Evolutionary conservation across 2,113 vertebrate genomes (phyloP).

Genomic region (Meleagris gallopavo): DNA sequence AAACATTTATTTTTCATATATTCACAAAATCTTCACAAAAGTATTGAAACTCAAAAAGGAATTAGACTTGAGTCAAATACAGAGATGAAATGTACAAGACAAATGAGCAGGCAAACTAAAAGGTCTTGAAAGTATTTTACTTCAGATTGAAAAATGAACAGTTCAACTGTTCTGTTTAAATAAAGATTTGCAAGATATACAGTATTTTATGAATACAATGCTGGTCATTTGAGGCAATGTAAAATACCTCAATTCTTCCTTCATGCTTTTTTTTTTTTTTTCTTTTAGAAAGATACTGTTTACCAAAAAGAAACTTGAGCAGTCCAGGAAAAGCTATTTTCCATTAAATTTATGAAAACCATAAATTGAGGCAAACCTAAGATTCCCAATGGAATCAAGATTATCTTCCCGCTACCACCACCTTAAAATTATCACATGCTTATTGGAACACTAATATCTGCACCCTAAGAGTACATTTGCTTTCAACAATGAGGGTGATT

Average conservation of each 20-base stretch:
- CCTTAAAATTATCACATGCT: slow-evolving; percentile 83
- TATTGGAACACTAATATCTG: slow-evolving; percentile 80
- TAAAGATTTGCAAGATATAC: slow-evolving; percentile 82
- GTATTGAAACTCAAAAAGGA: slow-evolving; percentile 75
- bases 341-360: slow-evolving; percentile 87
- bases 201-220: slow-evolving; percentile 85
- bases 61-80: slow-evolving; percentile 76
- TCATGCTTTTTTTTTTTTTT: slow-evolving; percentile 77
- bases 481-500: slow-evolving; percentile 82
- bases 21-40: slow-evolving; percentile 75
- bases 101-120: slow-evolving; percentile 83
- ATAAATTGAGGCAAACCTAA: slow-evolving; percentile 84
- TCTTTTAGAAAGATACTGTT: slow-evolving; percentile 85
- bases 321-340: slow-evolving; percentile 85
- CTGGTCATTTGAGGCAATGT: slow-evolving; percentile 82
- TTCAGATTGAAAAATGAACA: slow-evolving; percentile 84
- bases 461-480: slow-evolving; percentile 79
- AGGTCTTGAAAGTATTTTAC: slow-evolving; percentile 84
- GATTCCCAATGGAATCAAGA: slow-evolving; percentile 89
- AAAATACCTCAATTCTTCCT: slow-evolving; percentile 80
- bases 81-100: slow-evolving; percentile 81
- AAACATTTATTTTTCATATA: slow-evolving; percentile 74
- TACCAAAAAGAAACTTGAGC: slow-evolving; percentile 85
- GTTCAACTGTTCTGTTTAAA: slow-evolving; percentile 81
- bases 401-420: slow-evolving; percentile 87